A percentile compares a stretch with the other conserved stretches of the same genome.
Evolutionary conservation across 2,888 invertebrate species (phyloP).

Genomic region (Plemyria rubiginata): DNA sequence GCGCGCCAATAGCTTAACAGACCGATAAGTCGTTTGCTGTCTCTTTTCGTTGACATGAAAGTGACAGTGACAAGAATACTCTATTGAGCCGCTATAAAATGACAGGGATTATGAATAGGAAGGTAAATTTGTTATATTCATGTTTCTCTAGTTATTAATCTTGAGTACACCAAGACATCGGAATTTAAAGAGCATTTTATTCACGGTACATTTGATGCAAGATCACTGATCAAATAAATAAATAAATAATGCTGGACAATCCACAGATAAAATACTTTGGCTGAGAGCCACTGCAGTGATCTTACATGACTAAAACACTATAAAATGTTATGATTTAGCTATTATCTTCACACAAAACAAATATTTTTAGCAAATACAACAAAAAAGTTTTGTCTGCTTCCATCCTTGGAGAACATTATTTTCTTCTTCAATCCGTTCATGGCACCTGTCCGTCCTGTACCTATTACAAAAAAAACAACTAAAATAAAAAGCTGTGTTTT

Average conservation of each 20-base stretch:
- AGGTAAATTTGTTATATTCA: background rate
- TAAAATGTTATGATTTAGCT: background rate
- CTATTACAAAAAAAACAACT: too few species aligned
- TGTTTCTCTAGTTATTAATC: background rate
- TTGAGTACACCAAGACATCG: background rate
- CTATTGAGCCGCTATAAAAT: too few species aligned
- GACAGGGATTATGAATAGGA: too few species aligned
- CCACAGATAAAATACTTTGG: slow-evolving; percentile 1
- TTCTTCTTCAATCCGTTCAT: too few species aligned
- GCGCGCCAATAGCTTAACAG: too few species aligned
- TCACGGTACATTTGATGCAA: background rate
- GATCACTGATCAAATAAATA: background rate
- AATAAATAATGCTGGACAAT: too few species aligned
- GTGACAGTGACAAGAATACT: too few species aligned
- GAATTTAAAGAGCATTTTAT: background rate
- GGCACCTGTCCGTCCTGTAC: too few species aligned
- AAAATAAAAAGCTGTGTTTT: too few species aligned
- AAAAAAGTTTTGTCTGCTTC: too few species aligned
- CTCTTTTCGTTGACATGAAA: too few species aligned
- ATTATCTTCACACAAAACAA: background rate
- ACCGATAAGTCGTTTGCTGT: too few species aligned
- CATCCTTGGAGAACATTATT: background rate
- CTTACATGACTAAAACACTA: background rate
- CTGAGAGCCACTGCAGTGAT: background rate
- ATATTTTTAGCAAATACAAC: background rate